phyloP scores from a whole-genome alignment of 64 coral and sea anemone genomes.

The Catalaphyllia jardinei region DNA sequence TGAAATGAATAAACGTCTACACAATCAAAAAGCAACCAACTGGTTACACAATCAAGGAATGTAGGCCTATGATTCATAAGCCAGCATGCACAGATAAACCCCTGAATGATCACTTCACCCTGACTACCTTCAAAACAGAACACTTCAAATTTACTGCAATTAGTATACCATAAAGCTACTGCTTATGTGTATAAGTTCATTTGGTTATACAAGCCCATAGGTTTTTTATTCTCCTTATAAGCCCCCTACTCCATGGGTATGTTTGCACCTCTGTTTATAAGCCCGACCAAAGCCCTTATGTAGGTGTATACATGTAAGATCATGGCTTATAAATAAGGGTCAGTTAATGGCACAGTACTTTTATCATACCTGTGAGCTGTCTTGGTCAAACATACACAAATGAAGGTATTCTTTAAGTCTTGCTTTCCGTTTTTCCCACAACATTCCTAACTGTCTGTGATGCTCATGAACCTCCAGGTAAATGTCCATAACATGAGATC shows the following conservation, averaged over 20 bases:
- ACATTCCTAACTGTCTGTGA: slow-evolving; percentile 89
- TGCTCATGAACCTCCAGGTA: slow-evolving; percentile 97
- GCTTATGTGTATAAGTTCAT: background rate
- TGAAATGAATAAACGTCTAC: too few relatives aligned
- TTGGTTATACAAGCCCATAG: background rate
- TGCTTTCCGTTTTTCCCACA: slow-evolving; percentile 86
- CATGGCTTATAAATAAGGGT: too few relatives aligned
- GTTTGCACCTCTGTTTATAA: too few relatives aligned
- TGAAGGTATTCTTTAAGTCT: slow-evolving; percentile 88
- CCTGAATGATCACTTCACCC: too few relatives aligned
- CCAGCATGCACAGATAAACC: too few relatives aligned
- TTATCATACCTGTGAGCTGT: slow-evolving; percentile 82
- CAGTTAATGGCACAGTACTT: too few relatives aligned
- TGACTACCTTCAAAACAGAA: background rate
- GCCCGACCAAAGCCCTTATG: too few relatives aligned
- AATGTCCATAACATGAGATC: slow-evolving; percentile 98
- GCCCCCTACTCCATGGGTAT: too few relatives aligned
- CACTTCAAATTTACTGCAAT: background rate
- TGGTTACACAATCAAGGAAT: too few relatives aligned
- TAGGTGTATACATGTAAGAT: too few relatives aligned
- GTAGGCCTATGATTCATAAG: too few relatives aligned
- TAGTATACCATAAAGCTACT: background rate
- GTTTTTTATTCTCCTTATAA: background rate
- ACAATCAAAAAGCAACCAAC: too few relatives aligned
- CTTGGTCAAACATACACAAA: slow-evolving; percentile 96